A percentile compares a stretch with the other conserved stretches of the same genome.
Evolutionary conservation across 2,797 vertebrate genomes (phyloP).

Genomic region (Smutsia temminckii): DNA sequence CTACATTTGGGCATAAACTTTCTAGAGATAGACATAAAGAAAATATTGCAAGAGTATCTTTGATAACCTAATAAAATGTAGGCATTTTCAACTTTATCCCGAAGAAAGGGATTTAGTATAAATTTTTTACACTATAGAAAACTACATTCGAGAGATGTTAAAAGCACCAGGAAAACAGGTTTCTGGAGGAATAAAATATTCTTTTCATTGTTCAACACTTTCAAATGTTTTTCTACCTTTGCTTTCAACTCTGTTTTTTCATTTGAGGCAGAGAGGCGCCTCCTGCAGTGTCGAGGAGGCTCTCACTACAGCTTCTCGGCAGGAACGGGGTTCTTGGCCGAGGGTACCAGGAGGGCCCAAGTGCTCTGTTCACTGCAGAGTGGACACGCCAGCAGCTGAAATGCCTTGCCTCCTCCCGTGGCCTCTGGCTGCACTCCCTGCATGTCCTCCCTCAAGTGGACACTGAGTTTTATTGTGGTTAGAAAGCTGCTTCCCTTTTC

Average conservation of each 20-base stretch:
- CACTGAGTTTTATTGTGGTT: not conserved
- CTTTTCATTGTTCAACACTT: not conserved
- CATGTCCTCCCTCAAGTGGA: not conserved
- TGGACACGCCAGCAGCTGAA: not conserved
- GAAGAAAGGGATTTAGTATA: conserved; percentile 27
- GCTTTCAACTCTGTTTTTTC: not conserved
- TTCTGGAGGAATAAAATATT: not conserved
- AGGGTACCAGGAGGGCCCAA: not conserved
- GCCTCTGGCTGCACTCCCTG: not conserved
- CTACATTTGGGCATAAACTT: conserved; percentile 8
- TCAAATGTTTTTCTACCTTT: not conserved
- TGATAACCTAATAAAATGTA: not conserved
- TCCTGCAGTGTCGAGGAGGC: not conserved
- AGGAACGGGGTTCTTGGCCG: not conserved
- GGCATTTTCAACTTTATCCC: not conserved
- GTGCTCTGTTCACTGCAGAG: not conserved
- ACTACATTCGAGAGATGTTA: not conserved
- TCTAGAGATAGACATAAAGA: not conserved
- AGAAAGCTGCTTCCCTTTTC: not conserved
- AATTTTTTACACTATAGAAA: not conserved
- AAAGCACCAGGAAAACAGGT: not conserved
- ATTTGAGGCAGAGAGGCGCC: not conserved
- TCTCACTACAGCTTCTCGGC: not conserved
- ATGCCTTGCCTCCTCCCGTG: not conserved
- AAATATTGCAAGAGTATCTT: not conserved